These are phyloP conservation scores for Limnephilus rhombicus DNA, from an alignment of 2,888 invertebrate species.

Conservation along the genomic window DNA sequence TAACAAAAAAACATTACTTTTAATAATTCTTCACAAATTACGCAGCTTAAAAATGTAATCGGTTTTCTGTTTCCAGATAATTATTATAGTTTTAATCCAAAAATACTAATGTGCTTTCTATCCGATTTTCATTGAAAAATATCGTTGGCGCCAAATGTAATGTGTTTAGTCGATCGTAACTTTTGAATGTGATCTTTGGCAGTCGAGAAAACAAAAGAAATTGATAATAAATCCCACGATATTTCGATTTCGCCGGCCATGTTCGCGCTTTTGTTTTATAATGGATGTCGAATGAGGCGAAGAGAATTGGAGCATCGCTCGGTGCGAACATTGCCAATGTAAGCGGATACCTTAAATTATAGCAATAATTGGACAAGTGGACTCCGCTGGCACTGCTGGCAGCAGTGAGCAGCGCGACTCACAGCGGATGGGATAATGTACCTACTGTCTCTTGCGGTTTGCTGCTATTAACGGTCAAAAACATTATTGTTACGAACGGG, in stretches of 20 bases:
- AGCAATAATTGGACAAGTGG: constrained; percentile 43
- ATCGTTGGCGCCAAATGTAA: not conserved
- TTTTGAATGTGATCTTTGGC: not conserved
- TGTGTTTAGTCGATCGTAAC: not conserved
- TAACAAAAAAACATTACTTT: not conserved
- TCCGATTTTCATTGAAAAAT: not conserved
- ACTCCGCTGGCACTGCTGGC: not conserved
- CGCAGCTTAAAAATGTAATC: not conserved
- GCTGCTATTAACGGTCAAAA: constrained; percentile 25
- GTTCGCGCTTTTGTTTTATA: not conserved
- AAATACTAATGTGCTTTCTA: too few species aligned
- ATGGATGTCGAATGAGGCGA: constrained; percentile 11
- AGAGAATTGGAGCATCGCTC: constrained; percentile 32
- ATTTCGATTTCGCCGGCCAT: constrained; percentile 9
- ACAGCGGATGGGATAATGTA: constrained; percentile 32
- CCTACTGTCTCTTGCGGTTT: constrained; percentile 7
- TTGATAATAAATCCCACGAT: not conserved
- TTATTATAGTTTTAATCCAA: too few species aligned
- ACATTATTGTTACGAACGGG: constrained; percentile 21
- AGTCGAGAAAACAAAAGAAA: not conserved
- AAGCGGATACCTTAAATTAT: constrained; percentile 46
- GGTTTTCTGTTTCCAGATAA: not conserved
- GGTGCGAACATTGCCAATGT: constrained; percentile 35
- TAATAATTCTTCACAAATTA: not conserved
- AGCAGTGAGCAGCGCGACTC: not conserved